Evolutionary conservation across 2,797 vertebrate genomes (phyloP).

Genomic region (Chromis chromis): DNA sequence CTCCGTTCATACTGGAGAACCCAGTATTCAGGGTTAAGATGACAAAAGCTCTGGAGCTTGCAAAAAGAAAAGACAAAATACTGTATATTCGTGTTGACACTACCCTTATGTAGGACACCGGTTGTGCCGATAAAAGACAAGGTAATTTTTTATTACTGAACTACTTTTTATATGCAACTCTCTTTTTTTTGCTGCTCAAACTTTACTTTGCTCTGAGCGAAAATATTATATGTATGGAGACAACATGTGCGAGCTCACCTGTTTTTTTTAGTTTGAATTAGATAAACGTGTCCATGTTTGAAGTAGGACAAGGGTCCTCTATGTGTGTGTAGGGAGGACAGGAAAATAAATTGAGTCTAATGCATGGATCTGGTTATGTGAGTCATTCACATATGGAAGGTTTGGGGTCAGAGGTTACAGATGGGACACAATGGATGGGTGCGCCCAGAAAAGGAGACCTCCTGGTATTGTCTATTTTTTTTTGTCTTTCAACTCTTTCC

Average conservation of each 20-base stretch:
- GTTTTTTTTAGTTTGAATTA: constrained; percentile 33
- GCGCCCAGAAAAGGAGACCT: constrained; percentile 34
- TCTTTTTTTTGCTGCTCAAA: constrained; percentile 5
- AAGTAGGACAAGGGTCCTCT: constrained; percentile 25
- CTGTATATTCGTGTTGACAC: constrained; percentile 28
- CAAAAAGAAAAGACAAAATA: constrained; percentile 19
- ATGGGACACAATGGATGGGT: constrained; percentile 58
- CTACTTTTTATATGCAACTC: constrained; percentile 14
- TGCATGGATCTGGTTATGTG: constrained; percentile 52
- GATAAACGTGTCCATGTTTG: constrained; percentile 28
- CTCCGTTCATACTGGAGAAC: constrained; percentile 40
- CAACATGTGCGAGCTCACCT: constrained; percentile 6
- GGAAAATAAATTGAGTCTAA: constrained; percentile 14
- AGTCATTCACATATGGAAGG: constrained; percentile 36
- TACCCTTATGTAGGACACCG: constrained; percentile 19
- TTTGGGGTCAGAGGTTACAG: constrained; percentile 62
- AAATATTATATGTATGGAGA: constrained; percentile 21
- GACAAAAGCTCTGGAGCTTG: constrained; percentile 67
- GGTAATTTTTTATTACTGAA: constrained; percentile 32
- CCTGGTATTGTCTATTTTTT: constrained; percentile 58
- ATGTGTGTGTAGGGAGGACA: constrained; percentile 11
- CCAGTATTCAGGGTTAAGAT: constrained; percentile 47
- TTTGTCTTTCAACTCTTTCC: constrained; percentile 31
- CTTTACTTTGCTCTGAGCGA: constrained; percentile 33
- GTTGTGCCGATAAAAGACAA: constrained; percentile 45